Conservation (phyloP, 2,888 invertebrate species). For the Drosophila gaucha region DNA sequence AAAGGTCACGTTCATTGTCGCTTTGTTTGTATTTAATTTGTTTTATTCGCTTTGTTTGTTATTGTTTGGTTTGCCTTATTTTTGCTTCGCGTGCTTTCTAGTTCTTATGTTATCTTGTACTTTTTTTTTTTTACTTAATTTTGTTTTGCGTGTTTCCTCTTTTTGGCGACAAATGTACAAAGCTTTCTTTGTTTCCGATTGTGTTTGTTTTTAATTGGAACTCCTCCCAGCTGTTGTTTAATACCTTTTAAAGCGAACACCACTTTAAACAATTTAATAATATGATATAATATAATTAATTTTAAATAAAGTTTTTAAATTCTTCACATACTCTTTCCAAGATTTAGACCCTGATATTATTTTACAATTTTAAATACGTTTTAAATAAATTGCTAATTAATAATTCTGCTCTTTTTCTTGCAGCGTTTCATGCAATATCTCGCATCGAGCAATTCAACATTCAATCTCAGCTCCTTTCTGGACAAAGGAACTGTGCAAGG, state of each 20-base stretch:
- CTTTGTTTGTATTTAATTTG: conserved; percentile 19
- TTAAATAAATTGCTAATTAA: too few species aligned
- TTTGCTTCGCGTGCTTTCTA: conserved; percentile 24
- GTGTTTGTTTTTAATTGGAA: background rate
- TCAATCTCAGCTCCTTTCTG: conserved; percentile 98
- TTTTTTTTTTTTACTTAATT: conserved; percentile 5
- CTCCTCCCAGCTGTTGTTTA: background rate
- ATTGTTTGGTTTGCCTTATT: conserved; percentile 19
- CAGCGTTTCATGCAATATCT: conserved; percentile 99
- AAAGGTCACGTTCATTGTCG: conserved; percentile 39
- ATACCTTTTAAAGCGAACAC: background rate
- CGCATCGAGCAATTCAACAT: conserved; percentile 99
- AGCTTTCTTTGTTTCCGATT: conserved; percentile 11
- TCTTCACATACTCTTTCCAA: too few species aligned
- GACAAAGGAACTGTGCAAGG: conserved; percentile 99
- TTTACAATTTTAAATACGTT: too few species aligned
- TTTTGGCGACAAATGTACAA: conserved; percentile 23
- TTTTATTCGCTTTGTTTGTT: conserved; percentile 10
- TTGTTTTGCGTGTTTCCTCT: conserved; percentile 8
- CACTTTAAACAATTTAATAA: background rate
- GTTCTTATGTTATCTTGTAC: conserved; percentile 22
- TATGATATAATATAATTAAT: background rate
- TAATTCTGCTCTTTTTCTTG: conserved; percentile 76
- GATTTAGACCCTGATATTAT: too few species aligned
- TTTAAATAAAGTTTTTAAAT: background rate